Evolutionary conservation across 2,888 invertebrate species (phyloP), one percentile per base, ranked within the genome.

Genomic region (Oligia fasciuncula): DNA sequence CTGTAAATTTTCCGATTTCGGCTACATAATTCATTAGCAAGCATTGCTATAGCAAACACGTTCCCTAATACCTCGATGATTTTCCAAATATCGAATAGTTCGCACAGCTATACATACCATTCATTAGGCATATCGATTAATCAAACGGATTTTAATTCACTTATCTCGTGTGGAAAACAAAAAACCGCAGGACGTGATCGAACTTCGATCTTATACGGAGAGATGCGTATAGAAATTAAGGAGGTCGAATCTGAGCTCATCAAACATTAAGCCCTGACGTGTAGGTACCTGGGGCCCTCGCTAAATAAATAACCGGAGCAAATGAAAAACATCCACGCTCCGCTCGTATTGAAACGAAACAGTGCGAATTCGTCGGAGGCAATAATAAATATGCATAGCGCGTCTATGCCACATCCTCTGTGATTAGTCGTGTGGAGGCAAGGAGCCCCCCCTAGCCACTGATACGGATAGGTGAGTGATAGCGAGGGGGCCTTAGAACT

Each of bases 351-450:
- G 95, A 94, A 29, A 94, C 82, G 85, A 89, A 88, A 87, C 94
- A 92, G 94, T 94, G 95, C 94, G 96, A 95, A 96, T 95, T 95
- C 94, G 94, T 93, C 90, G 94, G 94, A 93, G 94, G 94, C 92
- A 92, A 94, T 95, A 94, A 96, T 97, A 96, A 97, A 96, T 97
- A 97, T 97, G 97, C 97, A 96, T 96, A 95, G 94, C 96, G 95
- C 96, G 96, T 96, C 95, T 95, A 94, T 95, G 93, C 93, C 95
- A 93, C 96, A 95, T 96, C 96, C 96, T 96, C 96, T 93, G 96
- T 97, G 97, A 96, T 96, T 96, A 97, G 96, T 96, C 93, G 94
- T 91, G 92, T 93, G 94, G 94, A 94, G 94, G 91, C 82, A 80
- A 89, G 69, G 78, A 54, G 78, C 89, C 90, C 91, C 93, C 93